These are phyloP conservation scores for Ptilonorhynchus violaceus DNA, from an alignment of 2,113 vertebrate species.

Conservation along the genomic window DNA sequence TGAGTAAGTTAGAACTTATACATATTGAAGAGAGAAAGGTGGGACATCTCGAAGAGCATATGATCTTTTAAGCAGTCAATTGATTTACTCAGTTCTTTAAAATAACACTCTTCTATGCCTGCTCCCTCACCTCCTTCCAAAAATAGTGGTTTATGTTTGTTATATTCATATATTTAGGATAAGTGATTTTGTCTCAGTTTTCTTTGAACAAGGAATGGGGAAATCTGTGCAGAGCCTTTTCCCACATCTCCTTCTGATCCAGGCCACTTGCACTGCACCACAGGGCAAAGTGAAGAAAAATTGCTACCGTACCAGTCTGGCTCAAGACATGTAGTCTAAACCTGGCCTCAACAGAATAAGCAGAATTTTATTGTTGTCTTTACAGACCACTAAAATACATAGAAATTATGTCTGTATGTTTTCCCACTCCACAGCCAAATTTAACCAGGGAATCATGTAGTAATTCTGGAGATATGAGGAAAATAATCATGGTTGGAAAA, in stretches of 20 bases:
- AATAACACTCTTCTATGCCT: background rate
- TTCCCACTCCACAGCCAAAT: background rate
- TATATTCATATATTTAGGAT: background rate
- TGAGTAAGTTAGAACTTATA: background rate
- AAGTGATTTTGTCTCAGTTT: background rate
- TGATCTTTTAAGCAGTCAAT: accelerated
- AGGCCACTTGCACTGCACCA: background rate
- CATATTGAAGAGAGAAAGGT: background rate
- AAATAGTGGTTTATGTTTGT: background rate
- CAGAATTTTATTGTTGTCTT: background rate
- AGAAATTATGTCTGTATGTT: background rate
- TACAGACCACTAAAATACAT: background rate
- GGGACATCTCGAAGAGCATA: background rate
- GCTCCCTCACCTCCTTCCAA: background rate
- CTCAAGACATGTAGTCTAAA: background rate
- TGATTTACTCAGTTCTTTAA: background rate
- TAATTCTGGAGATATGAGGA: background rate
- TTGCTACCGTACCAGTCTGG: background rate
- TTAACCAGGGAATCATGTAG: background rate
- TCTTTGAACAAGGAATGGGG: background rate
- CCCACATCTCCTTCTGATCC: background rate
- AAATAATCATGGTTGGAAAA: background rate
- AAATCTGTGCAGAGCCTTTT: background rate
- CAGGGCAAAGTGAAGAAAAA: background rate
- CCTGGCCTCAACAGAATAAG: background rate